Conservation (phyloP, 92 coral and sea anemone species). For the Hydrozoanthus gracilis region DNA sequence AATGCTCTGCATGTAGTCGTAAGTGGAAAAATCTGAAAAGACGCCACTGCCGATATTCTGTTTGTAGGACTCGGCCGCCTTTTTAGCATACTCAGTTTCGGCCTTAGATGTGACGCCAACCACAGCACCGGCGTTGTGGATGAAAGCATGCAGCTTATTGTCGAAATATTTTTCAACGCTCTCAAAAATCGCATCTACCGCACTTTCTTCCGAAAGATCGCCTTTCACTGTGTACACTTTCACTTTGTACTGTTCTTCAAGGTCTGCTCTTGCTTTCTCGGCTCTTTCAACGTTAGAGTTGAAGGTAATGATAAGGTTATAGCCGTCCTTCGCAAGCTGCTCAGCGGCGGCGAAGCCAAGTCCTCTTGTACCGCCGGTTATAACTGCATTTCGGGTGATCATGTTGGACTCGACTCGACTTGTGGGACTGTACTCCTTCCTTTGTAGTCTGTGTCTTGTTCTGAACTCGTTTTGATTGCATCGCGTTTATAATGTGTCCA, state of each 20-base stretch:
- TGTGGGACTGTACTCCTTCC: too few species aligned
- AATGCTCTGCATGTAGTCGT: constrained; percentile 79
- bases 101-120: constrained; percentile 71
- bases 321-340: constrained; percentile 72
- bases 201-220: constrained; percentile 64
- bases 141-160: constrained; percentile 71
- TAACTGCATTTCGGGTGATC: constrained; percentile 49
- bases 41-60: constrained; percentile 68
- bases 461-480: too few species aligned
- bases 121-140: constrained; percentile 84
- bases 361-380: constrained; percentile 83
- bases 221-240: constrained; percentile 71
- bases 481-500: too few species aligned
- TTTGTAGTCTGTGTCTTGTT: too few species aligned
- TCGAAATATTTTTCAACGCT: constrained; percentile 76
- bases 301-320: constrained; percentile 77
- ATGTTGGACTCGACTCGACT: too few species aligned
- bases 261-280: constrained; percentile 55
- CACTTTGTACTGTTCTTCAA: constrained; percentile 62
- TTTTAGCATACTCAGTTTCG: constrained; percentile 71
- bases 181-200: constrained; percentile 71
- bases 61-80: constrained; percentile 73
- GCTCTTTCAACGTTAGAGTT: constrained; percentile 83
- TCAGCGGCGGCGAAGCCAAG: constrained; percentile 74
- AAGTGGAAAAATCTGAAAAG: constrained; percentile 76